phyloP scores from a whole-genome alignment of 2,113 vertebrate genomes.

The Pelecanoides urinatrix region DNA sequence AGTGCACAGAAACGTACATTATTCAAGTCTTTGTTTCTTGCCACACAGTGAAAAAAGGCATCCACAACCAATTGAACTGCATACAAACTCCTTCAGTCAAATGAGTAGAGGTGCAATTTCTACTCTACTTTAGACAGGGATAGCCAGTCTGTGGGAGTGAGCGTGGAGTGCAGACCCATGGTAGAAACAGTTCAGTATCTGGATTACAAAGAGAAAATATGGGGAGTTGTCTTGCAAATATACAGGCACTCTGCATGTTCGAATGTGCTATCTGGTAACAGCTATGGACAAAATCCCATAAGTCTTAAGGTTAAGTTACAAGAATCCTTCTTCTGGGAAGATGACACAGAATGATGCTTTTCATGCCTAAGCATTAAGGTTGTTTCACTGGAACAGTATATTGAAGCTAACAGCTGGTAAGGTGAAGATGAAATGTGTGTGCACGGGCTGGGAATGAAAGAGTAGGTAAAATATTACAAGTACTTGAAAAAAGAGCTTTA shows the following conservation, averaged over 20 bases:
- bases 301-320: background rate
- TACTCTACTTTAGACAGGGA: background rate
- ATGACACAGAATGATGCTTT: background rate
- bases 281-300: background rate
- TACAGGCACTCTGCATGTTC: rapidly evolving
- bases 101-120: background rate
- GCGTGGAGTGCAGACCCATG: rapidly evolving
- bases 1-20: background rate
- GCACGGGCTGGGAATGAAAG: background rate
- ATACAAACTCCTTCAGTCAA: background rate
- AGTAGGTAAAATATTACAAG: background rate
- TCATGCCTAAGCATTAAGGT: background rate
- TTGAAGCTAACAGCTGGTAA: background rate
- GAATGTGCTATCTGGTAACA: background rate
- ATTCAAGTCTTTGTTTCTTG: background rate
- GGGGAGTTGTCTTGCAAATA: background rate
- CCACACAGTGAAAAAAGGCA: background rate
- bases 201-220: background rate
- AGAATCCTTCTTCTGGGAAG: background rate
- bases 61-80: background rate
- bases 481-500: background rate
- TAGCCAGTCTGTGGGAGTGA: background rate
- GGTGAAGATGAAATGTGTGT: background rate
- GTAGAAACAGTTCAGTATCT: background rate
- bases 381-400: background rate